Evolutionary conservation across 1,140 invertebrate genomes (phyloP), one percentile per base, ranked within the genome.

Genomic region (Oryzaephilus surinamensis): DNA sequence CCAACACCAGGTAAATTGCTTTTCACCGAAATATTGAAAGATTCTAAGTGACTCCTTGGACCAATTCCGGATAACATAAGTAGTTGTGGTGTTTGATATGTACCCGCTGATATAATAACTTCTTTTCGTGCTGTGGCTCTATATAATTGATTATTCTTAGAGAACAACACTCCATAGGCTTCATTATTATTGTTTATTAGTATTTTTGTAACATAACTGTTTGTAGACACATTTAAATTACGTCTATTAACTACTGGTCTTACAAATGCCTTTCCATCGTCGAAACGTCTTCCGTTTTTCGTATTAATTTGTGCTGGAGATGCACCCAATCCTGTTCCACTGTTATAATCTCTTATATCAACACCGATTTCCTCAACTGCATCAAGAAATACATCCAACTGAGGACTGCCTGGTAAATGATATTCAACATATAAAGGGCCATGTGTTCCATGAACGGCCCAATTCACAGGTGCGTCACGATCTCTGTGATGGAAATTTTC

Each of bases 31-130:
- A 67, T 62, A 11, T 64, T 62, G 7, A 71, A 49, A 34, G 62
- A 53, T 24, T 61, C 43, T 4, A 77, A 52, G 21, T 73, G 59
- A 34, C 61, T 46, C 17, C 35, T 54, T 7, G 71, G 70, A 2
- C 73, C 74, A 19, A 77, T 58, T 13, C 74, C 74, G 11, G 71
- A 75, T 2, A 73, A 43, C 66, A 76, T 72, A 2, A 77, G 54
- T 5, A 77, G 36, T 28, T 69, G 59, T 8, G 71, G 65, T 4
- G 65, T 61, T 38, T 66, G 61, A 5, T 73, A 57, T 4, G 63
- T 50, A 6, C 71, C 71, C 0, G 66, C 68, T 1, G 61, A 62
- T 4, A 73, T 11, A 17, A 73, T 64, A 2, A 73, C 62, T 54
- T 73, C 71, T 33, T 61, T 62, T 16, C 48, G 49, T 2, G 62